Percentiles rank a stretch among this genome's conserved stretches.
Evolutionary conservation across 2,113 vertebrate species (phyloP).

Genomic region (Sphaerodactylus townsendi): DNA sequence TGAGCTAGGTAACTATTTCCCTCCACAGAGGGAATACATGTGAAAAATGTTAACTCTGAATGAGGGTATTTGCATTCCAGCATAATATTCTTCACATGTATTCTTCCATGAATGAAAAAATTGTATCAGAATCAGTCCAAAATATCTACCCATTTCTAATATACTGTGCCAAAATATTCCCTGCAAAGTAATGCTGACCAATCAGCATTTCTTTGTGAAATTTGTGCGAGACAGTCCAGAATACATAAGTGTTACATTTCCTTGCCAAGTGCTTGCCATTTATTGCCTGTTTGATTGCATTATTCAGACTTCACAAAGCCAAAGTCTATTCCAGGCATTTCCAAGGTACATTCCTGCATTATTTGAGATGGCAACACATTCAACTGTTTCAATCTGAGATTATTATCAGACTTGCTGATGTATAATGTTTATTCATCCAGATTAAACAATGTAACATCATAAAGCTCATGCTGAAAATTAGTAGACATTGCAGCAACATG

Average conservation of each 20-base stretch:
- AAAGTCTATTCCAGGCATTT: slow-evolving; percentile 57
- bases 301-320: slow-evolving; percentile 49
- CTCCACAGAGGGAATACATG: not conserved
- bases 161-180: slow-evolving; percentile 2
- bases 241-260: slow-evolving; percentile 57
- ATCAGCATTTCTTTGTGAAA: not conserved
- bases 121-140: not conserved
- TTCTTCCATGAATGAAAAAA: not conserved
- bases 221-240: slow-evolving; percentile 53
- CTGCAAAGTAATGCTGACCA: slow-evolving; percentile 9
- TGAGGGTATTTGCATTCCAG: slow-evolving; percentile 17
- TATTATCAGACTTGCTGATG: slow-evolving; percentile 48
- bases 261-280: slow-evolving; percentile 62
- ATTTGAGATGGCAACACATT: slow-evolving; percentile 59
- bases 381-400: slow-evolving; percentile 53
- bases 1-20: not conserved
- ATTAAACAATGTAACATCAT: slow-evolving; percentile 39
- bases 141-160: slow-evolving; percentile 1
- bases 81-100: slow-evolving; percentile 24
- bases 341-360: slow-evolving; percentile 54
- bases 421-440: slow-evolving; percentile 50
- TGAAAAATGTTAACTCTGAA: slow-evolving; percentile 19
- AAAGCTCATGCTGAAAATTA: slow-evolving; percentile 50
- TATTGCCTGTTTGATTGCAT: slow-evolving; percentile 56
- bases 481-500: slow-evolving; percentile 45